Percentiles rank a stretch among this genome's conserved stretches.
Conservation (phyloP, 2,888 invertebrate species). For the Epsilonema sp. region DNA sequence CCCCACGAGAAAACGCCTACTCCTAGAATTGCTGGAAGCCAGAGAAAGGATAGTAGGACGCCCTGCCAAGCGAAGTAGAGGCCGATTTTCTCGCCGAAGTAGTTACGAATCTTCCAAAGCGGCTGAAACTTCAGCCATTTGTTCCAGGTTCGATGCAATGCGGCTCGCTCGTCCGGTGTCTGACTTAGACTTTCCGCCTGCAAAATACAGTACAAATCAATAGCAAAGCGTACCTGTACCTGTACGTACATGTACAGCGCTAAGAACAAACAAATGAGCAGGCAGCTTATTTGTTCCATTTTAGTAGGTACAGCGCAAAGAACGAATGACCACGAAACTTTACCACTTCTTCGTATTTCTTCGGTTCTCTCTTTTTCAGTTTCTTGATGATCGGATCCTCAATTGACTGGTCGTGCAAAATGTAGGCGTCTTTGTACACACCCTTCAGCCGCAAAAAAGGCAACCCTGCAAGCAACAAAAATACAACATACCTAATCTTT, state of each 20-base stretch:
- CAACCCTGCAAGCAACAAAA: too few relatives aligned
- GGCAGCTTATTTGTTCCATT: too few relatives aligned
- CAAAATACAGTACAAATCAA: not conserved
- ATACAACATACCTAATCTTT: too few relatives aligned
- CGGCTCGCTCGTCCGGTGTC: constrained; percentile 7
- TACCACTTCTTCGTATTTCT: not conserved
- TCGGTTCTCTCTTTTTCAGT: not conserved
- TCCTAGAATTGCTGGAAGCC: constrained; percentile 30
- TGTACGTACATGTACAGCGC: not conserved
- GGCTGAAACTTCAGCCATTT: constrained; percentile 29
- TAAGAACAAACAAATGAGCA: not conserved
- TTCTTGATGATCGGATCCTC: constrained; percentile 3
- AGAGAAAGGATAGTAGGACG: constrained; percentile 24
- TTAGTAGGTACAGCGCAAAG: too few relatives aligned
- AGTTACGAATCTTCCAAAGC: constrained; percentile 30
- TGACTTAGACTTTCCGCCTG: constrained; percentile 1
- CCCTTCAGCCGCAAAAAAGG: too few relatives aligned
- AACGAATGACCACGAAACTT: too few relatives aligned
- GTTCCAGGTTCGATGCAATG: constrained; percentile 24
- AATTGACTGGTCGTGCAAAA: constrained; percentile 28
- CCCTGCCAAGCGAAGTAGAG: constrained; percentile 34
- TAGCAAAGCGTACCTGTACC: not conserved
- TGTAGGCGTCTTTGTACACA: constrained; percentile 24
- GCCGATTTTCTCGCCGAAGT: constrained; percentile 32
- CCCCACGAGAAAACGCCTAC: constrained; percentile 29